phyloP scores from a whole-genome alignment of 2,113 vertebrate species.

The Gymnogyps californianus region DNA sequence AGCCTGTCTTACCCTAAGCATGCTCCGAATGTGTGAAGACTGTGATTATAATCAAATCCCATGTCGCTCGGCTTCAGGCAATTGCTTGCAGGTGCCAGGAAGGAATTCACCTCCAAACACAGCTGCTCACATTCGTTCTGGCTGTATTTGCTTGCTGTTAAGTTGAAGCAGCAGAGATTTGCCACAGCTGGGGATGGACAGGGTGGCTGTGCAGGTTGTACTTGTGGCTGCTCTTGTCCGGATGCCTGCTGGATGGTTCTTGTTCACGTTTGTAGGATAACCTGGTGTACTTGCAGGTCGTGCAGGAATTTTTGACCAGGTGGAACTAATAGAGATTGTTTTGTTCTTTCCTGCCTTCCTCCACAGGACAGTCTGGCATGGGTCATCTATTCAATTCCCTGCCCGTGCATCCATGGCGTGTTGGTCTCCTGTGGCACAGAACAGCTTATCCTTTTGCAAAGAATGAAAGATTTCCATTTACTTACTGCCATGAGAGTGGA shows the following conservation, averaged over 20 bases:
- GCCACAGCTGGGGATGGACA: not conserved
- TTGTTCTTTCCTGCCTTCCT: not conserved
- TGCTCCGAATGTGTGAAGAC: fast-evolving
- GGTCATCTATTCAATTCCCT: not conserved
- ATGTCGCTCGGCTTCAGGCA: not conserved
- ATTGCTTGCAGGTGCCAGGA: not conserved
- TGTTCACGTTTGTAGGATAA: not conserved
- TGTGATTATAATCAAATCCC: not conserved
- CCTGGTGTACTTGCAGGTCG: not conserved
- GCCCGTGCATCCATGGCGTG: fast-evolving
- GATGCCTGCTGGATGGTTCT: not conserved
- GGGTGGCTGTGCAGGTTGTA: not conserved
- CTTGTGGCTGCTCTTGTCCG: not conserved
- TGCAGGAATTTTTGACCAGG: not conserved
- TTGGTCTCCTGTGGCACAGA: not conserved
- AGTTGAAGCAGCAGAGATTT: not conserved
- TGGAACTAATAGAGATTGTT: not conserved
- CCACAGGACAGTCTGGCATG: fast-evolving
- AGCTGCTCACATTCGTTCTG: not conserved
- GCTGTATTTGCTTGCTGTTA: not conserved
- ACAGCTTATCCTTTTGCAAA: not conserved
- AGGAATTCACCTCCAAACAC: not conserved
- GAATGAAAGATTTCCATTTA: not conserved
- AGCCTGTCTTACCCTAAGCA: not conserved
- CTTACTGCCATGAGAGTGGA: not conserved